These are phyloP conservation scores for Heloderma charlesbogerti DNA, from an alignment of 2,113 vertebrate genomes.

Conservation along the genomic window DNA sequence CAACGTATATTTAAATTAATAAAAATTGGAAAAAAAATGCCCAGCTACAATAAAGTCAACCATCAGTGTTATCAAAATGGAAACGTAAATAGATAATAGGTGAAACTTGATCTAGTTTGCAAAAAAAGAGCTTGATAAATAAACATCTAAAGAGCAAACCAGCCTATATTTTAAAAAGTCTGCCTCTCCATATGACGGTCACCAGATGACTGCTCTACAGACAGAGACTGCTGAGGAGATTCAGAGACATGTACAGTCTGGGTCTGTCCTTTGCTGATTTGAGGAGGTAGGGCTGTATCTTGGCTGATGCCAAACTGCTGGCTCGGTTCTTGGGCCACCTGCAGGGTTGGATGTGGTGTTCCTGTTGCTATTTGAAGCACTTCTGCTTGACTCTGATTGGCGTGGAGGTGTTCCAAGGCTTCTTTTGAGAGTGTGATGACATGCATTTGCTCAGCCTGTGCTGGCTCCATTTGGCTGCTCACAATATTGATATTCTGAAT, in stretches of 20 bases:
- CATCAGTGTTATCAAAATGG: slow-evolving; percentile 35
- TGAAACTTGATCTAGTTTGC: neutral
- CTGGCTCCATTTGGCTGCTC: slow-evolving; percentile 77
- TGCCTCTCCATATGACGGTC: slow-evolving; percentile 79
- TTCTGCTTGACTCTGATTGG: slow-evolving; percentile 78
- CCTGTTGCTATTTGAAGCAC: slow-evolving; percentile 69
- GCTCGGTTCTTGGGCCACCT: slow-evolving; percentile 69
- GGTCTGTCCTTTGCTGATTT: slow-evolving; percentile 70
- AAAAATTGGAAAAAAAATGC: neutral
- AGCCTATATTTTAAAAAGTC: slow-evolving; percentile 71
- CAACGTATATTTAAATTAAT: slow-evolving; percentile 26
- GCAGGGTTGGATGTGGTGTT: slow-evolving; percentile 68
- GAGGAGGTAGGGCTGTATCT: slow-evolving; percentile 65
- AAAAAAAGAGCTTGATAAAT: slow-evolving; percentile 70
- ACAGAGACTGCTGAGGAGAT: slow-evolving; percentile 74
- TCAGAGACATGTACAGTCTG: slow-evolving; percentile 73
- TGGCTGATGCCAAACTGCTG: slow-evolving; percentile 75
- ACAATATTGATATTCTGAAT: slow-evolving; percentile 86
- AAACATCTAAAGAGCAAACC: slow-evolving; percentile 56
- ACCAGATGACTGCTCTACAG: slow-evolving; percentile 78
- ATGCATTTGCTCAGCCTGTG: slow-evolving; percentile 88
- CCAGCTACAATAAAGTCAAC: slow-evolving; percentile 17
- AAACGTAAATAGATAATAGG: slow-evolving; percentile 17
- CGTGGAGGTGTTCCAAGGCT: slow-evolving; percentile 88
- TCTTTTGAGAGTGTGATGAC: slow-evolving; percentile 94